These are phyloP conservation scores for Ceratosolen fusciceps DNA, from an alignment of 1,140 invertebrate species.

Conservation along the genomic window DNA sequence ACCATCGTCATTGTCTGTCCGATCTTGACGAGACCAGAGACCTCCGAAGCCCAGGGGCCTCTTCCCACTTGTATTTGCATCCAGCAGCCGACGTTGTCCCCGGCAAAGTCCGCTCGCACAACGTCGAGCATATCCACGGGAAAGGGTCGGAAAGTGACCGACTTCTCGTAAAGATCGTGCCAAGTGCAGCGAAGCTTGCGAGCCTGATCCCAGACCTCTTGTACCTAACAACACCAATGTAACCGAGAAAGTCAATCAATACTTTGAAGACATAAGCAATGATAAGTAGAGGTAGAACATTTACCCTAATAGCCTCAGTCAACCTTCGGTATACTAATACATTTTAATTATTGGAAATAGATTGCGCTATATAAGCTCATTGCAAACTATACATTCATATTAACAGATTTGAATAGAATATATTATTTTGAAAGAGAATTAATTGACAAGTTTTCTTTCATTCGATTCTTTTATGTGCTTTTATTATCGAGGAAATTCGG, in stretches of 20 bases:
- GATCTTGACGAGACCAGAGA: constrained; percentile 94
- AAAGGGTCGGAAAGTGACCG: constrained; percentile 94
- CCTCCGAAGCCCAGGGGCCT: constrained; percentile 95
- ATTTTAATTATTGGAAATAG: too few species aligned
- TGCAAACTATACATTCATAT: too few species aligned
- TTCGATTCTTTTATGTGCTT: too few species aligned
- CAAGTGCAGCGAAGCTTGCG: constrained; percentile 92
- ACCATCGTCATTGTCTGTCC: constrained; percentile 98
- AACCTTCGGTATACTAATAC: too few species aligned
- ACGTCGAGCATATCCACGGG: constrained; percentile 96
- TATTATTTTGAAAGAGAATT: too few species aligned
- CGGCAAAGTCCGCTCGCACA: constrained; percentile 92
- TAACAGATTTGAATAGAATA: too few species aligned
- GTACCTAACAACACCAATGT: constrained; percentile 77
- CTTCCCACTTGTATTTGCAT: constrained; percentile 96
- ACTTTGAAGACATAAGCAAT: background rate
- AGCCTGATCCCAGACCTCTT: constrained; percentile 97
- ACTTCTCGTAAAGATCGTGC: constrained; percentile 97
- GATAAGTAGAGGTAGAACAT: too few species aligned
- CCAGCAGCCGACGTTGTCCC: constrained; percentile 96
- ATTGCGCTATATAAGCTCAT: too few species aligned
- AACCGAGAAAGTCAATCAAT: background rate
- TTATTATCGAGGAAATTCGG: too few species aligned
- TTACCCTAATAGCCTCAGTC: too few species aligned
- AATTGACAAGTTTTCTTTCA: too few species aligned